These are phyloP conservation scores for Cydia pomonella DNA, from an alignment of 1,140 invertebrate genomes.

Conservation along the genomic window DNA sequence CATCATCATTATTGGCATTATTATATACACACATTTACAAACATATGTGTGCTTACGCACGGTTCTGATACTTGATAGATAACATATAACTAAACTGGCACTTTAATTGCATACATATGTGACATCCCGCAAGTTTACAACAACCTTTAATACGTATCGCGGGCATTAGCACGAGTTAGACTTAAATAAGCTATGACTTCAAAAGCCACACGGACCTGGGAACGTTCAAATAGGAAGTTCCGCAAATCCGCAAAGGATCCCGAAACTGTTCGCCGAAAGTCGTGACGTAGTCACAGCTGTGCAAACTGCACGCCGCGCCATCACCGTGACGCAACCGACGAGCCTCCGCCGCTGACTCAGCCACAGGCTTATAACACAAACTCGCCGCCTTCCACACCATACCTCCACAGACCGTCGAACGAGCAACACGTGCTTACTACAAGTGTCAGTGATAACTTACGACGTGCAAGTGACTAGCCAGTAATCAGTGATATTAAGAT, in stretches of 20 bases:
- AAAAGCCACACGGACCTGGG: background rate
- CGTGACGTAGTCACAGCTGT: conserved; percentile 56
- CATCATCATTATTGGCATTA: background rate
- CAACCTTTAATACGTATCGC: too few species aligned
- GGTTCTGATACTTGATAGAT: background rate
- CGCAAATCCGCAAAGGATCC: conserved; percentile 9
- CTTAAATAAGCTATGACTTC: too few species aligned
- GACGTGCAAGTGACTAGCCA: conserved; percentile 36
- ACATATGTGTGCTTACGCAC: background rate
- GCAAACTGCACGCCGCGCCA: conserved; percentile 51
- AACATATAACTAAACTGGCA: background rate
- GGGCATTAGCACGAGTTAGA: too few species aligned
- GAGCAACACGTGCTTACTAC: conserved; percentile 54
- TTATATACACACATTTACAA: background rate
- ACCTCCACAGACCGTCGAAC: conserved; percentile 55
- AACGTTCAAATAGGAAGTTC: background rate
- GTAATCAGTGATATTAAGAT: conserved; percentile 39
- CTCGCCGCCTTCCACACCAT: conserved; percentile 52
- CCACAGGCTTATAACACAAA: conserved; percentile 64
- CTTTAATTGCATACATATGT: too few species aligned
- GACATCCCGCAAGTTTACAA: too few species aligned
- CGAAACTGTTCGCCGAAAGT: conserved; percentile 14
- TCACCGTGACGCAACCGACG: conserved; percentile 45
- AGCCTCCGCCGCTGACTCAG: conserved; percentile 58
- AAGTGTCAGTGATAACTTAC: conserved; percentile 36